A percentile compares a stretch with the other conserved stretches of the same genome.
phyloP scores from a whole-genome alignment of 2,888 invertebrate genomes.

The Epinotia nisella region DNA sequence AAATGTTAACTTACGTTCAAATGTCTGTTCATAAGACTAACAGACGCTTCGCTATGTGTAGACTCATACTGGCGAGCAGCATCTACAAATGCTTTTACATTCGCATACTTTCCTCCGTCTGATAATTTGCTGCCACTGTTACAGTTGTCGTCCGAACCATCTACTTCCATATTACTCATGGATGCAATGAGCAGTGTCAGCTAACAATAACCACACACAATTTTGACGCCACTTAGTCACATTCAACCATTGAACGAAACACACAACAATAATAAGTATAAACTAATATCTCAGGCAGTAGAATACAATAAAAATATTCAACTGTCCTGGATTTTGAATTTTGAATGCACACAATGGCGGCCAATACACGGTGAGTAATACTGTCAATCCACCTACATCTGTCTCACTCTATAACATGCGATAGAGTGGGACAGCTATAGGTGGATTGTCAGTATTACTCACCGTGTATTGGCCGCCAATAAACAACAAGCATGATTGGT shows the following conservation, averaged over 20 bases:
- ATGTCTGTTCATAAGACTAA: slow-evolving; percentile 81
- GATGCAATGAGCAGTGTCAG: slow-evolving; percentile 7
- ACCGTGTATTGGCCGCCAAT: no score
- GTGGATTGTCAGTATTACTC: no score
- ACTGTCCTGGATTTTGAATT: slow-evolving; percentile 69
- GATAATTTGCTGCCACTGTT: slow-evolving; percentile 61
- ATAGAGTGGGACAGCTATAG: no score
- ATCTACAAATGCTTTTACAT: slow-evolving; percentile 83
- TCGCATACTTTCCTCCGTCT: slow-evolving; percentile 73
- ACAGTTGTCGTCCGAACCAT: slow-evolving; percentile 69
- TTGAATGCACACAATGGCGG: slow-evolving; percentile 64
- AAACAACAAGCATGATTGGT: slow-evolving; percentile 56
- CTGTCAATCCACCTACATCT: no score
- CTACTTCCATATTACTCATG: slow-evolving; percentile 71
- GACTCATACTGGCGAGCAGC: slow-evolving; percentile 82
- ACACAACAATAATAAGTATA: slow-evolving; percentile 19
- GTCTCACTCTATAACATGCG: no score
- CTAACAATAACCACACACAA: slow-evolving; percentile 4
- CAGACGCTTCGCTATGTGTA: slow-evolving; percentile 79
- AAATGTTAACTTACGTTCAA: slow-evolving; percentile 76
- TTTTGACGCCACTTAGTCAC: not conserved
- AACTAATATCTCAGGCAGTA: slow-evolving; percentile 7
- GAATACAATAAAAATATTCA: slow-evolving; percentile 63
- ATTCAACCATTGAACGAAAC: slow-evolving; percentile 14
- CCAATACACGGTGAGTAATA: no score